Percentiles rank a stretch among this genome's conserved stretches.
Evolutionary conservation across 2,888 invertebrate species (phyloP).

Genomic region (Ochropleura leucogaster): DNA sequence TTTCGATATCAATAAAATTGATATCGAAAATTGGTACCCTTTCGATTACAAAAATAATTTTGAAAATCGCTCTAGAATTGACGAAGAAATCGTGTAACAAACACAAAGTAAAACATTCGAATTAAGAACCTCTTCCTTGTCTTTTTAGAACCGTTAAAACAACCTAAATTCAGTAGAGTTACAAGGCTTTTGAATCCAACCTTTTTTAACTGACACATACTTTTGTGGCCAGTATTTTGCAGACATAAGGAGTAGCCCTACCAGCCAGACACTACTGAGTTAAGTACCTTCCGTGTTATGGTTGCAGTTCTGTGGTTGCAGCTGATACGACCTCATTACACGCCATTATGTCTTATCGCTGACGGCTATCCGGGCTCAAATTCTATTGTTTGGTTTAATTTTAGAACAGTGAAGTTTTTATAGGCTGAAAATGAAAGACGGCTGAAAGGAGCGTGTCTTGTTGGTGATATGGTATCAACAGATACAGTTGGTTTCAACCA

Average conservation of each 20-base stretch:
- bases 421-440: slow-evolving; percentile 26
- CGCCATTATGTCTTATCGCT: slow-evolving; percentile 61
- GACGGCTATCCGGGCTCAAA: slow-evolving; percentile 52
- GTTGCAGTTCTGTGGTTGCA: slow-evolving; percentile 49
- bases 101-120: too few species aligned
- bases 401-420: slow-evolving; percentile 29
- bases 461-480: not conserved
- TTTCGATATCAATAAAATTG: too few species aligned
- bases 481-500: not conserved
- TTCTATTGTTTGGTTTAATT: slow-evolving; percentile 60
- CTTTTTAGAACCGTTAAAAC: not conserved
- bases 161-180: not conserved
- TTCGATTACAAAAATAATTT: too few species aligned
- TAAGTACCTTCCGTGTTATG: slow-evolving; percentile 44
- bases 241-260: slow-evolving; percentile 47
- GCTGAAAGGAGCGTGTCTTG: slow-evolving; percentile 14
- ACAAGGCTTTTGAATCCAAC: not conserved
- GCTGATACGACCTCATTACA: slow-evolving; percentile 59
- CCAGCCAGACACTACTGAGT: slow-evolving; percentile 21
- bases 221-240: not conserved
- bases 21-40: too few species aligned
- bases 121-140: too few species aligned
- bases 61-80: too few species aligned
- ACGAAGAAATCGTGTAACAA: too few species aligned
- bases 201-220: not conserved